Base-by-base conservation (phyloP, 2,888 invertebrate genomes). In the Lissonota sp. region DNA sequence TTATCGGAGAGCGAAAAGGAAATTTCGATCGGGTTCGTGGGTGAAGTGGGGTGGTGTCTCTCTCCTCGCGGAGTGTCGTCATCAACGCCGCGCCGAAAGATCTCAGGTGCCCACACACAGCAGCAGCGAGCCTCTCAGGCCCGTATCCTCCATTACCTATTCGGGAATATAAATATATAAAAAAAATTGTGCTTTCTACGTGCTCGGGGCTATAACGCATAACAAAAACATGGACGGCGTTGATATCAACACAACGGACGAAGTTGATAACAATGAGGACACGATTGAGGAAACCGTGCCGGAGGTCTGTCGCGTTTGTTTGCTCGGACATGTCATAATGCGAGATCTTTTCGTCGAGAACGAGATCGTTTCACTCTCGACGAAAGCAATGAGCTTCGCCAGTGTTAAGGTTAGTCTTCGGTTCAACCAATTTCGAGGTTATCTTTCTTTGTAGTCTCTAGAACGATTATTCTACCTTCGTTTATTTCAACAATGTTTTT, bases 221-320 rank as follows among this genome's bases (percentile, higher is more conserved):
- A 89, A 90, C 87, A 88, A 88, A 91, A 92, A 91, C 87, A 92
- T 92, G 92, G 91, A 92, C 90, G 91, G 90, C 88, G 90, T 90
- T 37, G 89, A 87, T 83, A 89, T 91, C 88, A 89, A 89, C 88
- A 86, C 89, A 86, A 86, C 89, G 80, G 88, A 85, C 78, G 84
- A 88, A 69, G 81, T 87, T 73, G 87, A 26, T 26, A 26, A 87
- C 76, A 88, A 87, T 80, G 90, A 87, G 10, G 87, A 87, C 42
- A 86, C 85, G 64, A 86, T 89, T 71, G 88, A 85, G 40, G 79
- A 83, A 60, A 84, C 88, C 57, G 79, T 86, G 44, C 85, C 90
- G 44, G 88, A 89, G 58, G 87, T 92, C 77, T 92, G 92, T 76
- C 90, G 92, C 14, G 86, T 92, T 60, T 92, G 92, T 66, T 86